Evolutionary conservation across 2,113 vertebrate genomes (phyloP), one percentile per base, ranked within the genome.

Genomic region (Ornithorhynchus anatinus): DNA sequence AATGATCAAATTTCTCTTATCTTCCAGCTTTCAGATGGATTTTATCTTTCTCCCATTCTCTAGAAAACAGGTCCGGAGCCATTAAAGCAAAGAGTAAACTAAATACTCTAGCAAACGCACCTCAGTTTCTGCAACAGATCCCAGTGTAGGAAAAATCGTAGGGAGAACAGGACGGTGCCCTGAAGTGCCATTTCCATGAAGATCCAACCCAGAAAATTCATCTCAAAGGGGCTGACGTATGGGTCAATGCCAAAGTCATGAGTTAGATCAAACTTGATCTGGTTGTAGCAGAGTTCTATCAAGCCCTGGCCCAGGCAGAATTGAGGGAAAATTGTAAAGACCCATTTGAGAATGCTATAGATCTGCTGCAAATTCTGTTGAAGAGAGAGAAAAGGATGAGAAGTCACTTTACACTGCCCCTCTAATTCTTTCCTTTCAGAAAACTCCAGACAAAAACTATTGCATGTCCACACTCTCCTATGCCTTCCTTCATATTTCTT

Each of bases 271-370:
- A 89, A 90, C 5, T 84, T 90, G 61, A 93, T 91, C 50, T 94
- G 92, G 42, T 89, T 92, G 37, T 93, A 92, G 0, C 91, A 93
- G 56, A 94, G 90, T 33, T 93, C 89, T 42, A 91, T 86, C 59
- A 94, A 86, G 2, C 91, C 93, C 38, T 93, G 90, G 6, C 91
- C 91, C 73, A 94, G 78, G 81, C 91, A 94, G 80, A 93, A 93
- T 12, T 92, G 93, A 35, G 93, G 93, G n/a, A 93, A 92, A 69
- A 93, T 1, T 0, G 87, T 75, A 58, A 94, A 93, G 1, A 7
- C 58, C 92, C 91, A 92, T 25, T 86, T 89, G 61, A 93, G 85
- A 57, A 87, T 38, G 19, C 33, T 54, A 14, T 91, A 93, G 72
- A 91, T 75, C 7, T 81, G 80, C 73, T 92, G 86, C 36, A 93